A percentile compares a stretch with the other conserved stretches of the same genome.
phyloP scores from a whole-genome alignment of 1,140 invertebrate genomes.

The Heliconius hewitsoni region DNA sequence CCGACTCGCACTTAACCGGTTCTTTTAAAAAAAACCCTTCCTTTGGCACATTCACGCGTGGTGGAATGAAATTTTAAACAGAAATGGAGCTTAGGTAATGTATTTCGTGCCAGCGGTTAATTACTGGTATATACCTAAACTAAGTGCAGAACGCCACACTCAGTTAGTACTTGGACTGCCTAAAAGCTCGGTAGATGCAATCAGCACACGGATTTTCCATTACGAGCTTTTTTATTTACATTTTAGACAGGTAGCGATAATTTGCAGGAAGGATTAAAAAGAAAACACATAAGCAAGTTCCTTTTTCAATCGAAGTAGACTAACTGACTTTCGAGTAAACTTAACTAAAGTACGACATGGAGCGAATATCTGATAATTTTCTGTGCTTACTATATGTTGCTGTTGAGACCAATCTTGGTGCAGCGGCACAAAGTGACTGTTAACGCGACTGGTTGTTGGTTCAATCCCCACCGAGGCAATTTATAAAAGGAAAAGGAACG shows the following conservation, averaged over 20 bases:
- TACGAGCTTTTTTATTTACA: constrained; percentile 57
- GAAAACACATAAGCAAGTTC: constrained; percentile 10
- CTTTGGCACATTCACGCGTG: neutral
- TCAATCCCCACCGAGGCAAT: too few species aligned
- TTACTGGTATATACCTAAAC: constrained; percentile 62
- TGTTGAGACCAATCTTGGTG: too few species aligned
- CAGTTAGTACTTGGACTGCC: constrained; percentile 49
- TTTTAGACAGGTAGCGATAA: constrained; percentile 21
- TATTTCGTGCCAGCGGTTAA: constrained; percentile 60
- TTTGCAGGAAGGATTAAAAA: constrained; percentile 26
- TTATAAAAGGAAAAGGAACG: too few species aligned
- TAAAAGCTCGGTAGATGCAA: constrained; percentile 75
- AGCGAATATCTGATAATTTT: constrained; percentile 34
- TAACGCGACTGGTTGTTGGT: too few species aligned
- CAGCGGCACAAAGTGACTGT: too few species aligned
- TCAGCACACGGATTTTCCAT: constrained; percentile 77
- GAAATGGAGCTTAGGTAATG: constrained; percentile 38
- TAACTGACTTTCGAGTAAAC: neutral
- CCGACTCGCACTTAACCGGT: too few species aligned
- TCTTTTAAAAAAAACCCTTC: neutral
- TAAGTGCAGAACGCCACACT: constrained; percentile 71
- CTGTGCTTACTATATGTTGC: constrained; percentile 34
- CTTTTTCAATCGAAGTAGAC: constrained; percentile 21
- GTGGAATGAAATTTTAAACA: constrained; percentile 14
- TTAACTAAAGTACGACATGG: constrained; percentile 15